A percentile compares a stretch with the other conserved stretches of the same genome.
phyloP scores from a whole-genome alignment of 2,797 vertebrate species.

The Chaenodraco wilsoni region DNA sequence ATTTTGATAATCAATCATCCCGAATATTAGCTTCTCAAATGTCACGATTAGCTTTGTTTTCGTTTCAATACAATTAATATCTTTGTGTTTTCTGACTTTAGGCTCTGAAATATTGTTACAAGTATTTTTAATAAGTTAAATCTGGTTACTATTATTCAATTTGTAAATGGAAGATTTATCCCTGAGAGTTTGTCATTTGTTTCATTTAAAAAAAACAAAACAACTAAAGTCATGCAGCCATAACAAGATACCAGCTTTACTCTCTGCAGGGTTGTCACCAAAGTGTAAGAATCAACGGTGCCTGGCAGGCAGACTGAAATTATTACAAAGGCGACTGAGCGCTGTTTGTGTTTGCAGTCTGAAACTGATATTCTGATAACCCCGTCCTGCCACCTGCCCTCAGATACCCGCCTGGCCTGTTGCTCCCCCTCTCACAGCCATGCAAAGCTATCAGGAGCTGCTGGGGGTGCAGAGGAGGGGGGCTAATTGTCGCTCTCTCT shows the following conservation, averaged over 20 bases:
- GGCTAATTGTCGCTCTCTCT: conserved; percentile 59
- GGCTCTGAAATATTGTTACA: not conserved
- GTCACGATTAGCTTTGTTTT: not conserved
- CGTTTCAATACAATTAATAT: not conserved
- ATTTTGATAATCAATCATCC: not conserved
- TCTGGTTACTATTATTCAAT: not conserved
- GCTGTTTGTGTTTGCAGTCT: conserved; percentile 59
- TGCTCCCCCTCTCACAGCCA: conserved; percentile 40
- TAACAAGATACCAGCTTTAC: not conserved
- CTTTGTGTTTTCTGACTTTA: not conserved
- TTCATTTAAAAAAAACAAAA: not conserved
- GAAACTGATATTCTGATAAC: conserved; percentile 62
- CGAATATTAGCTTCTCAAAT: not conserved
- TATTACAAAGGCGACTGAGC: conserved; percentile 38
- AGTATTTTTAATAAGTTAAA: not conserved
- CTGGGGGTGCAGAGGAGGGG: conserved; percentile 10
- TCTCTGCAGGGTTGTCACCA: not conserved
- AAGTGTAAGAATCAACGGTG: not conserved
- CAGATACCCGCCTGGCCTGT: conserved; percentile 20
- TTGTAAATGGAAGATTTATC: not conserved
- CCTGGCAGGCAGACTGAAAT: conserved; percentile 9
- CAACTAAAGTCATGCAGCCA: not conserved
- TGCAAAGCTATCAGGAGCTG: conserved; percentile 42
- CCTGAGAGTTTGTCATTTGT: not conserved
- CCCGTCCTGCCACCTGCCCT: conserved; percentile 40